Base-by-base conservation (phyloP, 2,113 vertebrate genomes). In the Paramisgurnus dabryanus region DNA sequence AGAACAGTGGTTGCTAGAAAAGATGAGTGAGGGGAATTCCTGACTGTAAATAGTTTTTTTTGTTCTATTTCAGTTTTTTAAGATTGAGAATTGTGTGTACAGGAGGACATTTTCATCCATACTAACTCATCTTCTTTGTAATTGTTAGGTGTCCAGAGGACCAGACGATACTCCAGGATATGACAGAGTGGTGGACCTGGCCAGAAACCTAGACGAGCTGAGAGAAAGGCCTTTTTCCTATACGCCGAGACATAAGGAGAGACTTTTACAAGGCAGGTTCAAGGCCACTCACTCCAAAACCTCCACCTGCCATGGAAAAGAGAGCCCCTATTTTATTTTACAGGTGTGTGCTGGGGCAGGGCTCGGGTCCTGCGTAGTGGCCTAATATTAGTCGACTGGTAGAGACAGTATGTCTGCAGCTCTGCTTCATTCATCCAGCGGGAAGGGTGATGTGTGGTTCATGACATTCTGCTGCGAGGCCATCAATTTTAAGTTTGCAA, bases 161-260 rank as follows among this genome's bases (percentile, higher is more conserved):
- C 73, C 73, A 34, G 73, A 76, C 1, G 43, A 45, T 22, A 11
- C 43, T 15, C 73, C 73, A 0, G 73, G 60, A 0, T 40, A 13
- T 12, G 73, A 76, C 2, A 4, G 45, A 47, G 60, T 65, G 74
- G 60, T 76, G 55, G 47, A 64, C 7, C 60, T 76, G 60, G 73
- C 60, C 18, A 76, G 60, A 2, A 65, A 65, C 43, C 73, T 76
- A 0, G 60, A 49, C 0, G 43, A 10, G 43, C 22, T 76, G 6
- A 61, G 73, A 0, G 43, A 65, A 27, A 47, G 47, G 5, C 18
- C 60, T 49, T 50, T 63, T 63, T 75, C 72, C 12, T 64, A 75
- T 63, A 3, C 10, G 15, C 66, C 40, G 17, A 41, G 66, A 8
- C 66, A 68, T 17, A 68, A 45, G 66, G 66, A 68, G 10, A 41